Evolutionary conservation across 2,888 invertebrate species (phyloP), one percentile per base, ranked within the genome.

Genomic region (Pristionchus mayeri): DNA sequence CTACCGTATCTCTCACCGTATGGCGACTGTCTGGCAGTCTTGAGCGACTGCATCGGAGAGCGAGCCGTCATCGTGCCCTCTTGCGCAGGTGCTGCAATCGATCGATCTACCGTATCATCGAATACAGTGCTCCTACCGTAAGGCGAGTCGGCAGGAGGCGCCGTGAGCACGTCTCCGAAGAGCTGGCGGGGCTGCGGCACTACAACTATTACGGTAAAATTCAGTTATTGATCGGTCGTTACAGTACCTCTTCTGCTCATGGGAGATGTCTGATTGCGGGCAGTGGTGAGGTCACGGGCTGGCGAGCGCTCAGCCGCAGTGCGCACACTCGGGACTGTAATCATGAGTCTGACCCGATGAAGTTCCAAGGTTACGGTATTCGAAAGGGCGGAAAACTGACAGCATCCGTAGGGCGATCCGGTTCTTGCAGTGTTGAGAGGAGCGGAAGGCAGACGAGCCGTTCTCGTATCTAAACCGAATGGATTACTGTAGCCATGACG

Each of bases 21-120:
- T 7, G 67, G 67, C 37, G 67, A 67, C 4, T 37, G 37, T 67
- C 67, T 67, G 18, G 67, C 67, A 67, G 67, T 67, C 37, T 67
- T 67, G 34, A 67, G 24, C 67, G 67, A 67, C 21, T 27, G 57
- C 52, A 57, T 1, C n/a, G 24, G 57, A 24, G 57, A 57, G 57
- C 57, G 57, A 57, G 57, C 57, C 18, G 57, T 57, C 57, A 24
- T 57, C 57, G 24, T 11, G 27, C 24, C 24, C 7, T n/a, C n/a
- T 6, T n/a, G 24, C 13, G 4, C 7, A 57, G 13, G 24, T n/a
- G n/a, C n/a, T n/a, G n/a, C n/a, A n/a, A n/a, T n/a, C n/a, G n/a
- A n/a, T n/a, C n/a, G n/a, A n/a, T n/a, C n/a, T 3, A 57, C 24
- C 7, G n/a, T 24, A 4, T 57, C 57, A 57, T 57, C 57, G n/a